Percentiles rank a stretch among this genome's conserved stretches.
These are phyloP conservation scores for Larimichthys polyactis DNA, from an alignment of 2,113 vertebrate genomes.

Conservation along the genomic window DNA sequence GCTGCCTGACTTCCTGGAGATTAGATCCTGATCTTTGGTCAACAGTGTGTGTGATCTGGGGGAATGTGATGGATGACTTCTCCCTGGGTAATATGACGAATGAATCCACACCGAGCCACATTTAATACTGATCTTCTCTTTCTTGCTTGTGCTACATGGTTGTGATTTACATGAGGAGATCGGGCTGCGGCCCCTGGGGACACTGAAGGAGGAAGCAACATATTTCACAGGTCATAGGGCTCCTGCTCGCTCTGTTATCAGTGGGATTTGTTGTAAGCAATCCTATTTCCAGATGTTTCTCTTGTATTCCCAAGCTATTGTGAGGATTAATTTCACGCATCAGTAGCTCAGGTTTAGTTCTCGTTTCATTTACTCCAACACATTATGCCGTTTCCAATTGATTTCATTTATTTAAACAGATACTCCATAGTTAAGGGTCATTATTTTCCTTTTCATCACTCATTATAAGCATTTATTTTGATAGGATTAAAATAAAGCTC, in stretches of 20 bases:
- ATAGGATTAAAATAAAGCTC: not conserved
- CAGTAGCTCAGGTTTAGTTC: constrained; percentile 25
- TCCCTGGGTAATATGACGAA: constrained; percentile 44
- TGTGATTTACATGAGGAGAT: constrained; percentile 60
- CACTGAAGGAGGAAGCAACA: constrained; percentile 16
- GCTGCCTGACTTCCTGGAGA: constrained; percentile 49
- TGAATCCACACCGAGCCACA: constrained; percentile 17
- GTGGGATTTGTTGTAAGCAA: constrained; percentile 15
- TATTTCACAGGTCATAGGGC: constrained; percentile 47
- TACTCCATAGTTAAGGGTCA: constrained; percentile 20
- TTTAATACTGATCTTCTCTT: constrained; percentile 29
- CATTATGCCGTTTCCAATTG: constrained; percentile 46
- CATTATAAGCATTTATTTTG: not conserved
- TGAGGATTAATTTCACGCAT: constrained; percentile 65
- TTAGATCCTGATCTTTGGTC: constrained; percentile 59
- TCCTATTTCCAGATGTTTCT: constrained; percentile 58
- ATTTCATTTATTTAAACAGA: constrained; percentile 44
- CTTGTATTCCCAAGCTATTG: constrained; percentile 34
- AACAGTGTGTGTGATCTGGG: constrained; percentile 50
- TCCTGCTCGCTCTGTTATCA: constrained; percentile 31
- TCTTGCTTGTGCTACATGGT: constrained; percentile 27
- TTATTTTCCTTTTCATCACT: constrained; percentile 1
- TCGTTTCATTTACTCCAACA: constrained; percentile 55
- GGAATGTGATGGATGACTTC: constrained; percentile 59
- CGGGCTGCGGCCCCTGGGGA: not conserved